These are phyloP conservation scores for Argyra leucocephala DNA, from an alignment of 2,888 invertebrate genomes.

Conservation along the genomic window DNA sequence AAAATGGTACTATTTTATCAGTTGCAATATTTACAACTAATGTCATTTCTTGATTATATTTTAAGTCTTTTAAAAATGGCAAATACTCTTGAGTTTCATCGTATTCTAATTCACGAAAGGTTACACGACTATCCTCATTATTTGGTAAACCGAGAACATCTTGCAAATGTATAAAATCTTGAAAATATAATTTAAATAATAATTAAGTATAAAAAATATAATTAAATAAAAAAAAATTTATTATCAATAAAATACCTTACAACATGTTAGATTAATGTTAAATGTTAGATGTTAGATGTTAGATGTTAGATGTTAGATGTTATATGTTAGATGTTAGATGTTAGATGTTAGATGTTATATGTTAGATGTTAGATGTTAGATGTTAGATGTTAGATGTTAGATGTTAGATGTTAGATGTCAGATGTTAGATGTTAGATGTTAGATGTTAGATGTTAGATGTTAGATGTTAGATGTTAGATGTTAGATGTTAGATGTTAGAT, in stretches of 20 bases:
- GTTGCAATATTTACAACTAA: conserved; percentile 68
- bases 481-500: too few species aligned
- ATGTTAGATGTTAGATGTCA: too few species aligned
- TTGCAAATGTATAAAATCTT: conserved; percentile 64
- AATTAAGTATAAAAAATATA: too few species aligned
- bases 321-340: too few species aligned
- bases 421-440: too few species aligned
- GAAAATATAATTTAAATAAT: background rate
- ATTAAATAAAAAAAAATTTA: background rate
- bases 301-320: too few species aligned
- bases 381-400: too few species aligned
- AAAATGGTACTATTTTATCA: conserved; percentile 54
- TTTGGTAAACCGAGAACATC: conserved; percentile 58
- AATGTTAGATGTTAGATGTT: too few species aligned
- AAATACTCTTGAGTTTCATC: conserved; percentile 46
- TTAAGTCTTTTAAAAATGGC: conserved; percentile 65
- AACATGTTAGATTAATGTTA: background rate
- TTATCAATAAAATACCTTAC: background rate
- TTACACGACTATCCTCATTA: conserved; percentile 57
- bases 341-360: too few species aligned
- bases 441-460: too few species aligned
- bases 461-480: too few species aligned
- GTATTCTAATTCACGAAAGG: conserved; percentile 55
- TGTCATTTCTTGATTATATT: conserved; percentile 57
- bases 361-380: too few species aligned